Conservation (phyloP, 2,113 vertebrate species). For the Furnarius figulus region DNA sequence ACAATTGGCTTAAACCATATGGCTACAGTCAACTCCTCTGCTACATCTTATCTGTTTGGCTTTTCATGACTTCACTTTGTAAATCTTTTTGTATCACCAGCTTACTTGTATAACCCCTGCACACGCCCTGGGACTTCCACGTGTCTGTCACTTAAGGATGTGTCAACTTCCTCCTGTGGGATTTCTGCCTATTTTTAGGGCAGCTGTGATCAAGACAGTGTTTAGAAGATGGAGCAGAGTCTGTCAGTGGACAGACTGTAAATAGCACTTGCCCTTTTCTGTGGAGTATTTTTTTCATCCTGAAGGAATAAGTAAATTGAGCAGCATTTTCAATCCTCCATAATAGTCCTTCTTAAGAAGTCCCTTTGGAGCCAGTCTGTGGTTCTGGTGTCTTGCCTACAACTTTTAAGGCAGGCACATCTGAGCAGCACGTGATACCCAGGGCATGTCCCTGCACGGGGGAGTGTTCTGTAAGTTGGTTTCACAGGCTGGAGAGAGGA, state of each 20-base stretch:
- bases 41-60: neutral
- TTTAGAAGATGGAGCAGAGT: neutral
- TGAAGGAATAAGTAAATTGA: neutral
- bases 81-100: neutral
- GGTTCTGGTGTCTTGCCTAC: neutral
- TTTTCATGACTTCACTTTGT: neutral
- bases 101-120: neutral
- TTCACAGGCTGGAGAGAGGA: neutral
- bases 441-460: neutral
- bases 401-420: neutral
- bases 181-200: slow-evolving; percentile 6
- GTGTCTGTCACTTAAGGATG: neutral
- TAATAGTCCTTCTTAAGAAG: neutral
- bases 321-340: neutral
- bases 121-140: neutral
- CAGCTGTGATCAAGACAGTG: neutral
- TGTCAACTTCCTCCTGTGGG: slow-evolving; percentile 22
- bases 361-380: neutral
- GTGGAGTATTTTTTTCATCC: neutral
- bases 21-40: neutral
- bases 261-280: neutral
- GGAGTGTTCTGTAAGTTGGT: neutral
- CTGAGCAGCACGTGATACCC: neutral
- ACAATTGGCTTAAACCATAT: neutral
- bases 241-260: neutral